A percentile compares a stretch with the other conserved stretches of the same genome.
phyloP scores from a whole-genome alignment of 2,113 vertebrate genomes.

The Podarcis muralis region DNA sequence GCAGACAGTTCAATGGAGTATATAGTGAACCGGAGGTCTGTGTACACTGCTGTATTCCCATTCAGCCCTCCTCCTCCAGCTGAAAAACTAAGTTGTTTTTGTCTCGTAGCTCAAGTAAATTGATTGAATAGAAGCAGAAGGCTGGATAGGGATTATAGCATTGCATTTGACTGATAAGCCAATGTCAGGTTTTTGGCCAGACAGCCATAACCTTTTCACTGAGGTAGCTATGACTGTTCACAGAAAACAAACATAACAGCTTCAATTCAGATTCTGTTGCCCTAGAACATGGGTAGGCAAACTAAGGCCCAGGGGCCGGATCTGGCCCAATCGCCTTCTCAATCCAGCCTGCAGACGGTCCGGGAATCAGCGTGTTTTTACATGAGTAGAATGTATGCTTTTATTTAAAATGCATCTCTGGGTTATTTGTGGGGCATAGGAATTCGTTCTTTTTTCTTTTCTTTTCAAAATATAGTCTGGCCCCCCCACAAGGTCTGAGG shows the following conservation, averaged over 20 bases:
- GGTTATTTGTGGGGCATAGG: too few relatives aligned
- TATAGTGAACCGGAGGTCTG: neutral
- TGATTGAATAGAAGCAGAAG: neutral
- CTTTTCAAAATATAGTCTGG: too few relatives aligned
- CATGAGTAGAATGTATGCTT: too few relatives aligned
- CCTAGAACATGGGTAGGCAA: neutral
- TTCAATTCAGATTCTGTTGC: neutral
- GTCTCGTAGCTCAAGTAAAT: neutral
- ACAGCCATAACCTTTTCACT: neutral
- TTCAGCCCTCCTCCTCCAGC: neutral
- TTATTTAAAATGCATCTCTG: too few relatives aligned
- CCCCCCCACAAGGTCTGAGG: too few relatives aligned
- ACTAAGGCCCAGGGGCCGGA: too few relatives aligned
- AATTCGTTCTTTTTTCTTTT: too few relatives aligned
- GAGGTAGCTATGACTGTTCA: neutral
- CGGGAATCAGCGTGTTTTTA: too few relatives aligned
- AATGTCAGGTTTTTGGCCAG: neutral
- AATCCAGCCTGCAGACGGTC: too few relatives aligned
- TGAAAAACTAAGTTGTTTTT: neutral
- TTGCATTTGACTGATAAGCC: neutral
- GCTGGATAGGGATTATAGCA: neutral
- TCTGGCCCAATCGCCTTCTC: too few relatives aligned
- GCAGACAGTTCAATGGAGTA: neutral
- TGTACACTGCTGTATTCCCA: neutral
- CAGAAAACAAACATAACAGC: neutral